These are phyloP conservation scores for Chascanopsetta lugubris DNA, from an alignment of 2,113 vertebrate genomes.

Conservation along the genomic window DNA sequence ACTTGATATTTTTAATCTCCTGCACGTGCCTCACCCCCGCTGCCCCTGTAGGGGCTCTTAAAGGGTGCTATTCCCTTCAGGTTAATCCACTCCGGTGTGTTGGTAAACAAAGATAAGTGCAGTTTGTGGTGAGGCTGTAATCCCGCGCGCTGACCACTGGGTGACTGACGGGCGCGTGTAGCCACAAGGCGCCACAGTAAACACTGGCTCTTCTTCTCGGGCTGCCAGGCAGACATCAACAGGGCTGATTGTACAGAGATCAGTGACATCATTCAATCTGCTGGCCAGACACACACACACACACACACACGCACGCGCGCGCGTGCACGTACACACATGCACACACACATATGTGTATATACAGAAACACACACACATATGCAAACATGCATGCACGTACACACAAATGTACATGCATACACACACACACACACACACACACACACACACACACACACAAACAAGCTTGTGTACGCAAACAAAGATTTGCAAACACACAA, in stretches of 20 bases:
- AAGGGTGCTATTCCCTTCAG: slow-evolving; percentile 30
- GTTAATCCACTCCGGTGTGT: slow-evolving; percentile 42
- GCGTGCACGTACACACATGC: slow-evolving; percentile 11
- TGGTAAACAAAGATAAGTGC: slow-evolving; percentile 40
- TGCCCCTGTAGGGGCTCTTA: slow-evolving; percentile 10
- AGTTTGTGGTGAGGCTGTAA: slow-evolving; percentile 47
- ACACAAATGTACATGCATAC: too few relatives aligned
- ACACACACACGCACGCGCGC: slow-evolving; percentile 30
- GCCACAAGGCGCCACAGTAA: slow-evolving; percentile 50
- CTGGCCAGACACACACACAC: slow-evolving; percentile 31
- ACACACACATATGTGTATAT: too few relatives aligned
- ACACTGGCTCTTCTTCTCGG: slow-evolving; percentile 52
- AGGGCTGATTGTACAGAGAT: slow-evolving; percentile 50
- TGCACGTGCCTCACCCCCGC: too few relatives aligned
- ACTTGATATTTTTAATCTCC: too few relatives aligned
- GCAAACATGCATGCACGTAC: too few relatives aligned
- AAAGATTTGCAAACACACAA: too few relatives aligned
- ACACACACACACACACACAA: slow-evolving; percentile 13
- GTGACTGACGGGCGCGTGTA: slow-evolving; percentile 45
- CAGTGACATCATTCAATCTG: slow-evolving; percentile 69
- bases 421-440: slow-evolving; percentile 30
- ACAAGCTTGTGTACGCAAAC: too few relatives aligned
- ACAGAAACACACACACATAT: too few relatives aligned
- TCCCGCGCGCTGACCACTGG: slow-evolving; percentile 38
- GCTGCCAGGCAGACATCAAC: slow-evolving; percentile 63